Conservation (phyloP, 2,113 vertebrate species). For the Diphyllodes magnificus region DNA sequence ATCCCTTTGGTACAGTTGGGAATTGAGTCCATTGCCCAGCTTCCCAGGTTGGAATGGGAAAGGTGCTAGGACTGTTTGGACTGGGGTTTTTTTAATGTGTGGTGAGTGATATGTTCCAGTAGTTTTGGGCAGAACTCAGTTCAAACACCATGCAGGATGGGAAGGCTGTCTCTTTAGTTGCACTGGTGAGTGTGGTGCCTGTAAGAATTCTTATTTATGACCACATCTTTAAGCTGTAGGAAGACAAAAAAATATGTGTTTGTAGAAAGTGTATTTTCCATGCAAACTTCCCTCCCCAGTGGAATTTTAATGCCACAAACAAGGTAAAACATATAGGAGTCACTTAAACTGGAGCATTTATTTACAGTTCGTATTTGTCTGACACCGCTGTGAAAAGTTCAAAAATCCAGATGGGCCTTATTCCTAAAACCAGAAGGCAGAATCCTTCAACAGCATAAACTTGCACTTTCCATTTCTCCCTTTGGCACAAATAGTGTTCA, state of each 20-base stretch:
- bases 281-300: not conserved
- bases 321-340: not conserved
- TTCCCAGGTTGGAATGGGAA: not conserved
- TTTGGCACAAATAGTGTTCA: not conserved
- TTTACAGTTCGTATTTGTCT: not conserved
- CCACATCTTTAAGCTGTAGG: not conserved
- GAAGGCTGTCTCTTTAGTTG: not conserved
- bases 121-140: not conserved
- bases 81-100: not conserved
- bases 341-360: not conserved
- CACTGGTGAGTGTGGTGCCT: fast-evolving
- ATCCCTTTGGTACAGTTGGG: not conserved
- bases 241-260: not conserved
- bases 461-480: not conserved
- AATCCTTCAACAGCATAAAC: not conserved
- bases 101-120: not conserved
- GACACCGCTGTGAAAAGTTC: not conserved
- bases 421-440: not conserved
- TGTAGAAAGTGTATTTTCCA: not conserved
- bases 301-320: not conserved
- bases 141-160: not conserved
- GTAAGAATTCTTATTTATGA: fast-evolving
- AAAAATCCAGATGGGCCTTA: not conserved
- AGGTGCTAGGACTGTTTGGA: not conserved
- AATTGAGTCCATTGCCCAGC: not conserved